Conservation (phyloP, 2,888 invertebrate genomes). For the Diplolepis rosae region DNA sequence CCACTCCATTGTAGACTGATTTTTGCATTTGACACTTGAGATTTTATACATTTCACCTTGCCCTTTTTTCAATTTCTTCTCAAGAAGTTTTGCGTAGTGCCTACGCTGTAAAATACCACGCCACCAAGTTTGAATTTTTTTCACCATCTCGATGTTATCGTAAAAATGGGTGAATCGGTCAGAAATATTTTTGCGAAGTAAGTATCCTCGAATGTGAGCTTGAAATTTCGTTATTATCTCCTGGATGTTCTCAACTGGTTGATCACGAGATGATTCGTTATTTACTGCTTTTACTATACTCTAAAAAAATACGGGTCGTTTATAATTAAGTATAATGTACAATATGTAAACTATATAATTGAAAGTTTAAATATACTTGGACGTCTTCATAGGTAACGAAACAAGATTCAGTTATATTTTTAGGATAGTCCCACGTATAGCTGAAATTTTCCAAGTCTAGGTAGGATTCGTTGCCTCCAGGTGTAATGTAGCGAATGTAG, state of each 20-base stretch:
- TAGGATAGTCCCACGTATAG: conserved; percentile 66
- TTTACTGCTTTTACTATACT: conserved; percentile 75
- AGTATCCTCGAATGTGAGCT: conserved; percentile 78
- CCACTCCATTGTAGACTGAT: conserved; percentile 74
- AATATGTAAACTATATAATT: background rate
- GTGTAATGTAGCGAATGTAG: conserved; percentile 59
- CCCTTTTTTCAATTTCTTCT: conserved; percentile 71
- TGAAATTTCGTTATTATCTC: conserved; percentile 76
- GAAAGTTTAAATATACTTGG: conserved; percentile 52
- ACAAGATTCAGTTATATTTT: conserved; percentile 55
- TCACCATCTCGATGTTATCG: conserved; percentile 72
- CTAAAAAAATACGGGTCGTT: conserved; percentile 69
- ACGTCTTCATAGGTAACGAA: conserved; percentile 65
- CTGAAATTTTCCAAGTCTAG: conserved; percentile 59
- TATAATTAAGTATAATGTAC: conserved; percentile 42
- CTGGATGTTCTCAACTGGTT: conserved; percentile 43
- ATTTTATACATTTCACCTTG: conserved; percentile 74
- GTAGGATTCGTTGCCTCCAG: conserved; percentile 58
- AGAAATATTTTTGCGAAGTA: conserved; percentile 75
- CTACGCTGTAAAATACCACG: conserved; percentile 74
- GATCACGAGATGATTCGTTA: conserved; percentile 67
- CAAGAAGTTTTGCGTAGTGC: conserved; percentile 73
- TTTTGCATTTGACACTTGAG: conserved; percentile 60
- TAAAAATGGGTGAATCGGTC: conserved; percentile 73
- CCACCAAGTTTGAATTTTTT: conserved; percentile 81